Evolutionary conservation across 2,888 invertebrate species (phyloP).

Genomic region (Dryobota labecula): DNA sequence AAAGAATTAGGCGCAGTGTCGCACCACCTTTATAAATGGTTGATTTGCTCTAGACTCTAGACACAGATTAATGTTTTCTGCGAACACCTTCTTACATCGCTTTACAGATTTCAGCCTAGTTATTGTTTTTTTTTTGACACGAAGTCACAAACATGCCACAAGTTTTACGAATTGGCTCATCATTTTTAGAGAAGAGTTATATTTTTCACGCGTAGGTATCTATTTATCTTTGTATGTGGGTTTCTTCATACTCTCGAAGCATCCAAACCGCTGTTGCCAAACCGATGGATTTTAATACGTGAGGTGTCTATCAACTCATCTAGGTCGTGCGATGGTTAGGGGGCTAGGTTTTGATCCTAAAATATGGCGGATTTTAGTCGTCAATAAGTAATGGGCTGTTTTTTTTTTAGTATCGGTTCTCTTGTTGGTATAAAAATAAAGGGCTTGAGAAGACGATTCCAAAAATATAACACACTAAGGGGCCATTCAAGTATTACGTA

Average conservation of each 20-base stretch:
- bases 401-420: no score
- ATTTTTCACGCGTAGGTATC: background rate
- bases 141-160: constrained; percentile 51
- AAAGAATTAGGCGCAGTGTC: background rate
- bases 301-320: background rate
- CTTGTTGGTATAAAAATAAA: background rate
- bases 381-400: background rate
- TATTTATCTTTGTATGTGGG: background rate
- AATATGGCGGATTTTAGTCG: no score
- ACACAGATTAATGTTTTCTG: constrained; percentile 12
- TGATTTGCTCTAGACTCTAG: background rate
- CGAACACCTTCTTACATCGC: background rate
- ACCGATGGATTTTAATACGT: background rate
- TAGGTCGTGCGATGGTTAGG: background rate
- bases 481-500: no score
- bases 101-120: constrained; percentile 50
- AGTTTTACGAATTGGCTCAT: constrained; percentile 40
- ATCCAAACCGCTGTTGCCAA: background rate
- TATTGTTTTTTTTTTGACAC: background rate
- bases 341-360: no score
- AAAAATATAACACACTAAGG: background rate
- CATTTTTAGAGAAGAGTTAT: background rate
- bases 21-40: no score
- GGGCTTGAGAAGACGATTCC: background rate
- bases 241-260: background rate